Percentiles rank a stretch among this genome's conserved stretches.
Conservation (phyloP, 1,140 invertebrate genomes). For the Holcopasites calliopsidis region DNA sequence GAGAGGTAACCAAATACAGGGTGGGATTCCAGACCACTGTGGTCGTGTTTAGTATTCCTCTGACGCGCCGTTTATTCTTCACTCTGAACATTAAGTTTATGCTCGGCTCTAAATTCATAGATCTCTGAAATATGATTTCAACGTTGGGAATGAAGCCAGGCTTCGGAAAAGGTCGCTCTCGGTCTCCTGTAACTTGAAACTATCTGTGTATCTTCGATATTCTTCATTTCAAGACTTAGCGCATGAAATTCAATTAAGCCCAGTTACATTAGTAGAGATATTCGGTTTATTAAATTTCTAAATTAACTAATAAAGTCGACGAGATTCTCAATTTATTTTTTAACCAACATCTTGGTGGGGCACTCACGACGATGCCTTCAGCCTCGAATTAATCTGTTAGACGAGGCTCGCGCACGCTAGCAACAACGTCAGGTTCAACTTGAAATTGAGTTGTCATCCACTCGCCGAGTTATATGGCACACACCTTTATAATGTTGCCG, state of each 20-base stretch:
- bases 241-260: too few species aligned
- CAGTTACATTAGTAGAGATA: too few species aligned
- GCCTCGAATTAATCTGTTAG: conserved; percentile 50
- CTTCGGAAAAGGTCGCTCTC: too few species aligned
- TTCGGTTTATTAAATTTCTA: too few species aligned
- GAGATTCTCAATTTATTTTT: too few species aligned
- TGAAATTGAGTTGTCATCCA: conserved; percentile 80
- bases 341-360: too few species aligned
- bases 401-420: conserved; percentile 76
- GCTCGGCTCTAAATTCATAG: background rate
- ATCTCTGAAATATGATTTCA: background rate
- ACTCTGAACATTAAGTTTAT: too few species aligned
- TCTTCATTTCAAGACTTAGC: too few species aligned
- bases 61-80: background rate
- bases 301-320: too few species aligned
- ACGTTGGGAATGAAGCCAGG: too few species aligned
- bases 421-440: conserved; percentile 76
- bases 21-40: background rate
- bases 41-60: background rate
- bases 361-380: background rate
- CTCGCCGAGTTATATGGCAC: conserved; percentile 74
- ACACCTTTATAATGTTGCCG: conserved; percentile 72
- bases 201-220: too few species aligned
- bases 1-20: conserved; percentile 23
- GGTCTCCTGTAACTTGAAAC: too few species aligned